phyloP scores from a whole-genome alignment of 2,888 invertebrate genomes.

The Liodrosophila aerea region DNA sequence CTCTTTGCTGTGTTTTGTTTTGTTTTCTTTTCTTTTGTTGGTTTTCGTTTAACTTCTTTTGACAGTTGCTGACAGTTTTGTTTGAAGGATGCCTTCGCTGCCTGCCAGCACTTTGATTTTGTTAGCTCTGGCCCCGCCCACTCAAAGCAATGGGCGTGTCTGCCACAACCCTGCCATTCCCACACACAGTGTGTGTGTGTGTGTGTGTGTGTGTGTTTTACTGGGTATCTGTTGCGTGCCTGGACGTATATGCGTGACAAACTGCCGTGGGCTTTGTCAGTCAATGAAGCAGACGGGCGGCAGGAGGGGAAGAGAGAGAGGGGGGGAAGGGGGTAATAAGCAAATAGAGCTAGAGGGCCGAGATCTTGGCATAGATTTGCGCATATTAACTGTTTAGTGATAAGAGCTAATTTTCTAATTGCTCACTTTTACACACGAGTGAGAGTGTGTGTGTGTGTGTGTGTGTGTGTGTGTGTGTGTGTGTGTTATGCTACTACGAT shows the following conservation, averaged over 20 bases:
- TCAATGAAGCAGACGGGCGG: background rate
- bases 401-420: no score
- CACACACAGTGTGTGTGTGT: constrained; percentile 18
- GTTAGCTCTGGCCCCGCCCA: constrained; percentile 7
- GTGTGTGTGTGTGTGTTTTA: constrained; percentile 9
- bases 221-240: constrained; percentile 54
- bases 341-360: background rate
- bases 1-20: constrained; percentile 13
- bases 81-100: constrained; percentile 64
- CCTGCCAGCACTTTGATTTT: constrained; percentile 45
- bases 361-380: no score
- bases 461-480: no score
- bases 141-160: constrained; percentile 9
- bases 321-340: background rate
- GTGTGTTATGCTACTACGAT: no score
- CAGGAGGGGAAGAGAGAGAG: background rate
- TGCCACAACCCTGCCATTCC: background rate
- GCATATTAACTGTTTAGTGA: no score
- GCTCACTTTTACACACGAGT: background rate
- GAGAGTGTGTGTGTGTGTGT: constrained; percentile 6
- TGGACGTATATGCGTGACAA: constrained; percentile 51
- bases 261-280: constrained; percentile 36
- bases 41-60: constrained; percentile 74
- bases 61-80: constrained; percentile 75
- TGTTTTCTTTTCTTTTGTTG: constrained; percentile 46